Evolutionary conservation across 2,113 vertebrate species (phyloP).

Genomic region (Speoplatyrhinus poulsoni): DNA sequence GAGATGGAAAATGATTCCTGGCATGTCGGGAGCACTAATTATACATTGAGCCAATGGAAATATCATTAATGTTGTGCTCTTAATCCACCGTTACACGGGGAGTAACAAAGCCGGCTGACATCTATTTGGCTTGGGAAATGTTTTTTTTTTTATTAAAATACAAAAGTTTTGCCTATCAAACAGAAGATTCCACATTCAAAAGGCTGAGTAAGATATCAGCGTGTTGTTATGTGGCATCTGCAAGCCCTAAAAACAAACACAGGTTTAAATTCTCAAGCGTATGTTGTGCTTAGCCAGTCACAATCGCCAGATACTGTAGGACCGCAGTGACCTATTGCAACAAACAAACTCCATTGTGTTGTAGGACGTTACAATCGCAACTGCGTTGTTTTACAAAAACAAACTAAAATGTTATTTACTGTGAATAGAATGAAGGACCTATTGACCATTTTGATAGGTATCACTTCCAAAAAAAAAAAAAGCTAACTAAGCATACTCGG

Average conservation of each 20-base stretch:
- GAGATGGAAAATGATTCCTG: slow-evolving; percentile 79
- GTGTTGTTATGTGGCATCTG: slow-evolving; percentile 36
- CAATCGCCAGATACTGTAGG: slow-evolving; percentile 14
- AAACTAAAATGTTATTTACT: slow-evolving; percentile 42
- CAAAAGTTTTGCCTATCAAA: not conserved
- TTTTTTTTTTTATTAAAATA: not conserved
- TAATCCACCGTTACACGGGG: slow-evolving; percentile 55
- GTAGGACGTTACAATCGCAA: slow-evolving; percentile 33
- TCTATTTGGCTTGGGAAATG: slow-evolving; percentile 51
- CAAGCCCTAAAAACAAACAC: slow-evolving; percentile 29
- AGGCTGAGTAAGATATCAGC: slow-evolving; percentile 17
- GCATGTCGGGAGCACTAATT: slow-evolving; percentile 80
- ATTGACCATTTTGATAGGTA: slow-evolving; percentile 47
- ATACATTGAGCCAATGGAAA: slow-evolving; percentile 76
- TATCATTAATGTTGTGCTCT: slow-evolving; percentile 74
- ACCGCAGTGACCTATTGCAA: slow-evolving; percentile 21
- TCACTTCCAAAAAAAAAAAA: slow-evolving; percentile 26
- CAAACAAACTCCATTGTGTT: slow-evolving; percentile 42
- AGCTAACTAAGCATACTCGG: slow-evolving; percentile 30
- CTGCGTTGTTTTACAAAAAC: slow-evolving; percentile 48
- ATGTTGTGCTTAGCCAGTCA: slow-evolving; percentile 18
- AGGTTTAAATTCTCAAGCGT: slow-evolving; percentile 34
- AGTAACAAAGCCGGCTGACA: slow-evolving; percentile 58
- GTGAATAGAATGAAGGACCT: slow-evolving; percentile 44
- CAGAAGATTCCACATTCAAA: not conserved